phyloP scores from a whole-genome alignment of 2,888 invertebrate species.

The Allophyes oxyacanthae region DNA sequence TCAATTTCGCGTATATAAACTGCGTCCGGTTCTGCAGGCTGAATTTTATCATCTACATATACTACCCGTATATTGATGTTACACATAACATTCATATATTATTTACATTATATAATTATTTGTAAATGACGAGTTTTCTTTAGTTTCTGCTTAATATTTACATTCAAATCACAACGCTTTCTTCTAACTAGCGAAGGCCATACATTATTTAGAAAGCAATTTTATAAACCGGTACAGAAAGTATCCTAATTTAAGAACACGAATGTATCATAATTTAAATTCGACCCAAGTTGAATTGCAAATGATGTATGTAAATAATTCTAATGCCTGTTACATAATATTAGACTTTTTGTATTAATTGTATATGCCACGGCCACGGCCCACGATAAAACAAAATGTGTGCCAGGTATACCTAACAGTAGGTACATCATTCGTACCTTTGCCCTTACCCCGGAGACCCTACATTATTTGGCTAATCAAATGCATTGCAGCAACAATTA shows the following conservation, averaged over 20 bases:
- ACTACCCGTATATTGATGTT: neutral
- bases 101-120: constrained; percentile 1
- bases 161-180: constrained; percentile 43
- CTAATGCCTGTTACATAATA: neutral
- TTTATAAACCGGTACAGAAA: constrained; percentile 56
- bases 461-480: too few relatives aligned
- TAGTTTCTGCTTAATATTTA: constrained; percentile 31
- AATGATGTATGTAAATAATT: constrained; percentile 23
- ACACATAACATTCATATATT: constrained; percentile 19
- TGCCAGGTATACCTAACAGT: too few relatives aligned
- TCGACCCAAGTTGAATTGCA: constrained; percentile 25
- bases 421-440: too few relatives aligned
- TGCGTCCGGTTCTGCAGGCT: too few relatives aligned
- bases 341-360: neutral
- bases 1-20: too few relatives aligned
- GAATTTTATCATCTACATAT: too few relatives aligned
- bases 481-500: too few relatives aligned
- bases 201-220: constrained; percentile 55
- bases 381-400: too few relatives aligned
- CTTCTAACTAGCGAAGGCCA: constrained; percentile 36
- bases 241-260: constrained; percentile 43
- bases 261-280: constrained; percentile 25
- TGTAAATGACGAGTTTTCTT: constrained; percentile 26
- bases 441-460: too few relatives aligned
- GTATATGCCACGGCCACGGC: neutral